A percentile compares a stretch with the other conserved stretches of the same genome.
These are phyloP conservation scores for Aethes cnicana DNA, from an alignment of 2,888 invertebrate species.

Conservation along the genomic window DNA sequence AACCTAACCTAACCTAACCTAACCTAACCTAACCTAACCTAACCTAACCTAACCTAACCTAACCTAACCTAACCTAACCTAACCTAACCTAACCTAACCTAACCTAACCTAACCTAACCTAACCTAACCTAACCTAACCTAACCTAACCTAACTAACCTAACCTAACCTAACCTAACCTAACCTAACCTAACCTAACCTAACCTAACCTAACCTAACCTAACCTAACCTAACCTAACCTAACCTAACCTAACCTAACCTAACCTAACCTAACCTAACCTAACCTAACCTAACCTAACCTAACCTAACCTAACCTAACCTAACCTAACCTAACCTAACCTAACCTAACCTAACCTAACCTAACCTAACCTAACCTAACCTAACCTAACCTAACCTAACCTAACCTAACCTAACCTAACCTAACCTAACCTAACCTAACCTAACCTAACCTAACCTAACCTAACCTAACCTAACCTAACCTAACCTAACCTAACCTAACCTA, in stretches of 20 bases:
- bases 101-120: too few relatives aligned
- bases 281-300: constrained; percentile 32
- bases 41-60: neutral
- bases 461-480: constrained; percentile 32
- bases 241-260: constrained; percentile 33
- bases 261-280: constrained; percentile 29
- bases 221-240: constrained; percentile 27
- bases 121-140: constrained; percentile 1
- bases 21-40: neutral
- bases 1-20: neutral
- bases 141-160: constrained; percentile 3
- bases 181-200: constrained; percentile 5
- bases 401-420: constrained; percentile 27
- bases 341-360: constrained; percentile 31
- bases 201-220: neutral
- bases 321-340: constrained; percentile 18
- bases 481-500: constrained; percentile 35
- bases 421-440: constrained; percentile 27
- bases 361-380: constrained; percentile 36
- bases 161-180: constrained; percentile 4
- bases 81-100: too few relatives aligned
- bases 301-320: constrained; percentile 32
- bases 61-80: too few relatives aligned
- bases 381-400: constrained; percentile 33
- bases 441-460: constrained; percentile 34